Evolutionary conservation across 2,888 invertebrate genomes (phyloP).

Genomic region (Himalopsyche tibetana): DNA sequence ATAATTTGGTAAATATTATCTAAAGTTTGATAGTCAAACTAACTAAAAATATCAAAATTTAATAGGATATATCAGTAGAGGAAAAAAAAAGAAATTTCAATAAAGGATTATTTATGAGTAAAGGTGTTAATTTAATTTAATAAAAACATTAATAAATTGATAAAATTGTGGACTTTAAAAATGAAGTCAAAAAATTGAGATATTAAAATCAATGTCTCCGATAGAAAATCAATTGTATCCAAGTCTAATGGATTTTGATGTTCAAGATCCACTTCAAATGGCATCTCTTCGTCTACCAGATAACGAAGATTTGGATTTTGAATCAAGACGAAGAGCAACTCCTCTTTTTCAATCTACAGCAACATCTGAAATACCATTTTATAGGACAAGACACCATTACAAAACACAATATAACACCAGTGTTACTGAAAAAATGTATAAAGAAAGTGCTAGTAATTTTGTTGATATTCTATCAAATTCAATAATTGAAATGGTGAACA

Average conservation of each 20-base stretch:
- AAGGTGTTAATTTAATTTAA: background rate
- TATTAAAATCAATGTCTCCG: constrained; percentile 39
- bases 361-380: constrained; percentile 47
- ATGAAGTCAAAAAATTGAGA: constrained; percentile 10
- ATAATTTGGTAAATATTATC: constrained; percentile 8
- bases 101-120: background rate
- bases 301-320: constrained; percentile 72
- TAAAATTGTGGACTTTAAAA: background rate
- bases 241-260: constrained; percentile 57
- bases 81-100: background rate
- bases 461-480: constrained; percentile 74
- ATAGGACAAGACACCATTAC: constrained; percentile 57
- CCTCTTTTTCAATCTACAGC: constrained; percentile 48
- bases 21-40: background rate
- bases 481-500: constrained; percentile 74
- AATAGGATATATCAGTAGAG: background rate
- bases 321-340: constrained; percentile 68
- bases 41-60: background rate
- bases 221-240: constrained; percentile 53
- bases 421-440: constrained; percentile 57
- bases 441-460: constrained; percentile 67
- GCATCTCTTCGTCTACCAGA: constrained; percentile 74
- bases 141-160: constrained; percentile 1
- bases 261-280: constrained; percentile 68
- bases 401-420: constrained; percentile 57